Evolutionary conservation across 2,888 invertebrate genomes (phyloP).

Genomic region (Nebria salina): DNA sequence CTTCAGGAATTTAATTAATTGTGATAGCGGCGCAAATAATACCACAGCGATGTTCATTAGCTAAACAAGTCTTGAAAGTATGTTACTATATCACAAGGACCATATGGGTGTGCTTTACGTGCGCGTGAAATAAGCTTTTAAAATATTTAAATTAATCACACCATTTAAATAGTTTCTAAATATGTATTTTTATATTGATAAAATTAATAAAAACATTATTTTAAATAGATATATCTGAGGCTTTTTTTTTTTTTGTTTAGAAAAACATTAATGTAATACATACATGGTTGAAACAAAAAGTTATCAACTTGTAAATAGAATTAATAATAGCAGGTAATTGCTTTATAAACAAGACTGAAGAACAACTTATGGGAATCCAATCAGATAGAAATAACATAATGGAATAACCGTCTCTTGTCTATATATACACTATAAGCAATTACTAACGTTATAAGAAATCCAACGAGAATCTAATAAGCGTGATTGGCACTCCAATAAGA

Average conservation of each 20-base stretch:
- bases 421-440: neutral
- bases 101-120: no score
- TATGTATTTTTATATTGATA: no score
- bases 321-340: neutral
- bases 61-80: neutral
- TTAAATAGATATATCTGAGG: no score
- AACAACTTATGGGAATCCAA: neutral
- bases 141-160: no score
- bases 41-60: slow-evolving; percentile 26
- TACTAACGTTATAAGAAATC: slow-evolving; percentile 6
- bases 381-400: slow-evolving; percentile 2
- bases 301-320: neutral
- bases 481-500: slow-evolving; percentile 7
- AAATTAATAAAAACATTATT: no score
- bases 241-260: no score
- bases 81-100: no score
- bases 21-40: slow-evolving; percentile 39
- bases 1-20: slow-evolving; percentile 41
- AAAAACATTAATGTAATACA: no score
- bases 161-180: no score
- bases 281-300: neutral
- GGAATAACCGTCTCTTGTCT: neutral
- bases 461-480: slow-evolving; percentile 13
- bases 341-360: neutral
- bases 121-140: no score